Percentiles rank a stretch among this genome's conserved stretches.
Evolutionary conservation across 2,888 invertebrate species (phyloP).

Genomic region (Lingula anatina): DNA sequence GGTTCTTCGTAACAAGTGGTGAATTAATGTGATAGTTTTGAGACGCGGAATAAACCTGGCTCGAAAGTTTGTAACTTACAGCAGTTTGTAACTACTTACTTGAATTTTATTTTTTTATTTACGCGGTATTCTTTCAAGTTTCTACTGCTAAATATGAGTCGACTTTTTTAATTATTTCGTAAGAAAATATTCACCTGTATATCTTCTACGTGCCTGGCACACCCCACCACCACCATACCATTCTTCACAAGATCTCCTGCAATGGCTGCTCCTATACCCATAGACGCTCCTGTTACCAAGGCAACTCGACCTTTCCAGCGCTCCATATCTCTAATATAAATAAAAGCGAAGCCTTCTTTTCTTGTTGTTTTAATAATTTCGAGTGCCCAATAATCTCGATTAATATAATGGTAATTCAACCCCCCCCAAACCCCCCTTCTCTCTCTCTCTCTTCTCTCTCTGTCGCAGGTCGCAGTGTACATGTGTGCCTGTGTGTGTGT

Average conservation of each 20-base stretch:
- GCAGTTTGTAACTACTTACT: too few species aligned
- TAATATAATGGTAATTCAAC: background rate
- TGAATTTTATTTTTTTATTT: too few species aligned
- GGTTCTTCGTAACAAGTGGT: background rate
- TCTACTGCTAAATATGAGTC: too few species aligned
- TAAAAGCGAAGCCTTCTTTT: background rate
- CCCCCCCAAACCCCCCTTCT: background rate
- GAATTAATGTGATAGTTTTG: background rate
- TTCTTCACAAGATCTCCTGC: constrained; percentile 12
- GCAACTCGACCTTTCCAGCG: constrained; percentile 32
- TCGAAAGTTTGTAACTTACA: too few species aligned
- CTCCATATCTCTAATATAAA: constrained; percentile 17
- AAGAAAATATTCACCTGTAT: constrained; percentile 31
- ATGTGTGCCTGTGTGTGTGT: background rate
- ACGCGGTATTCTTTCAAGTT: too few species aligned
- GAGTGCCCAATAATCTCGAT: background rate
- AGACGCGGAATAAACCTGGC: too few species aligned
- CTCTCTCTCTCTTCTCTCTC: background rate
- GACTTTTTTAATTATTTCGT: too few species aligned
- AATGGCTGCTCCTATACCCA: constrained; percentile 20
- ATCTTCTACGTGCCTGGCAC: constrained; percentile 55
- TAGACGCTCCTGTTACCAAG: constrained; percentile 26
- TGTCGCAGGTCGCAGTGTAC: background rate
- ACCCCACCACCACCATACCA: constrained; percentile 57
- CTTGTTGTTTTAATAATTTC: background rate